Base-by-base conservation (phyloP, 2,113 vertebrate genomes). In the Tichodroma muraria region DNA sequence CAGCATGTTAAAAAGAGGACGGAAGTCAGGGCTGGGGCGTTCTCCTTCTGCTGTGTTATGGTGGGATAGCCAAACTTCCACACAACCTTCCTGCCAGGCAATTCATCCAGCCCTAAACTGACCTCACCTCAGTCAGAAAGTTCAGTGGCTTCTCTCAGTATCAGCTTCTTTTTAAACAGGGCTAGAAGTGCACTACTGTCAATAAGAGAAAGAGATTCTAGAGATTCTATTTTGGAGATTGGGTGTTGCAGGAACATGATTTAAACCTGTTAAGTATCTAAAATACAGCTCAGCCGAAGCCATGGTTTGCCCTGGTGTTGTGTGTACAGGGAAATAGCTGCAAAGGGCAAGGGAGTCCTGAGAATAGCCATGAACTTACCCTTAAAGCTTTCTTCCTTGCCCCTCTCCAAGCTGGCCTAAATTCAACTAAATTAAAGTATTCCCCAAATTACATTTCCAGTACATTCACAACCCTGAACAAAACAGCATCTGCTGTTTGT, bases 1-100 rank as follows among this genome's bases (percentile, higher is more conserved):
- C 78, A 88, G 70, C 38, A 47, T 82, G 84, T 84, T 93, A 77
- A 88, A 86, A 87, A 35, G 90, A 92, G 77, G 90, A 88, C 60
- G 66, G 59, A 90, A 94, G 89, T 84, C 65, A 90, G 53, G 38
- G 83, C 71, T 93, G 70, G 54, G 66, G 60, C 9, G 0, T 66
- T 77, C 61, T 93, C 49, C 80, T 76, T 87, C 71, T 70, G 80
- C 79, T 86, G 81, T 12, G 56, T 61, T 79, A 50, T 2, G 6
- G 77, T 88, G 52, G 11, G 27, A 40, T 52, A 50, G 80, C 68
- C 85, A 94, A 93, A 66, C 15, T 80, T 75, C 82, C 83, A 77
- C 52, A 70, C 72, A 73, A 54, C 52, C 63, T 73, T 60, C 72
- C 37, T 60, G 73, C 78, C 70, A 82, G 70, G 50, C 52, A 60